These are phyloP conservation scores for Beaufortia kweichowensis DNA, from an alignment of 2,113 vertebrate genomes.

Conservation along the genomic window DNA sequence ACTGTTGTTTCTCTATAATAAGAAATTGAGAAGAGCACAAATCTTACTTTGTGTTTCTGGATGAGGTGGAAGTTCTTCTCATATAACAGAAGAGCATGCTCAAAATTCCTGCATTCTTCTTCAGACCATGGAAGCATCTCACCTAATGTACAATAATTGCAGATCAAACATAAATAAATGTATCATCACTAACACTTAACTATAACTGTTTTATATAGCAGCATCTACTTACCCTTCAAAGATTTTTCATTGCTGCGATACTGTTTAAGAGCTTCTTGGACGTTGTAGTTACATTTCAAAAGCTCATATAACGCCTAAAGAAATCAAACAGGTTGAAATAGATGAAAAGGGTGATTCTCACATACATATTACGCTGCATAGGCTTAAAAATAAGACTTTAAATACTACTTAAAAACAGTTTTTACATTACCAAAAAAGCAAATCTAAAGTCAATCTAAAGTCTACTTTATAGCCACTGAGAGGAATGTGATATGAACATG, in stretches of 20 bases:
- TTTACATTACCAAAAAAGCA: no score
- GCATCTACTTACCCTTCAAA: slow-evolving; percentile 74
- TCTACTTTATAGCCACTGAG: no score
- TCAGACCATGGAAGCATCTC: slow-evolving; percentile 85
- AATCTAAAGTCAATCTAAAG: no score
- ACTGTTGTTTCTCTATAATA: not conserved
- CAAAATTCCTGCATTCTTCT: slow-evolving; percentile 88
- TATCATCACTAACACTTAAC: no score
- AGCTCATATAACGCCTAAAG: slow-evolving; percentile 84
- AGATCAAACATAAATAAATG: not conserved
- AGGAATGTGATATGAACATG: no score
- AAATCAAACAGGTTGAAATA: not conserved
- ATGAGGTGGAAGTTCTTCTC: slow-evolving; percentile 91
- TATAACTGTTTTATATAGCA: not conserved
- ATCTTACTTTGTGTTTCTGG: slow-evolving; percentile 86
- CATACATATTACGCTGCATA: no score
- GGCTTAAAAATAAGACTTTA: no score
- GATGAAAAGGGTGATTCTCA: no score
- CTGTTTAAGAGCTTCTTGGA: slow-evolving; percentile 79
- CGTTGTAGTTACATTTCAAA: slow-evolving; percentile 80
- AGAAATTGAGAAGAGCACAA: not conserved
- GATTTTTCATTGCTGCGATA: slow-evolving; percentile 78
- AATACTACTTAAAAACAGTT: no score
- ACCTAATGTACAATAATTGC: slow-evolving; percentile 60
- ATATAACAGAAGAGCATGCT: slow-evolving; percentile 83